Evolutionary conservation across 2,888 invertebrate genomes (phyloP).

Genomic region (Cantharis flavilabris): DNA sequence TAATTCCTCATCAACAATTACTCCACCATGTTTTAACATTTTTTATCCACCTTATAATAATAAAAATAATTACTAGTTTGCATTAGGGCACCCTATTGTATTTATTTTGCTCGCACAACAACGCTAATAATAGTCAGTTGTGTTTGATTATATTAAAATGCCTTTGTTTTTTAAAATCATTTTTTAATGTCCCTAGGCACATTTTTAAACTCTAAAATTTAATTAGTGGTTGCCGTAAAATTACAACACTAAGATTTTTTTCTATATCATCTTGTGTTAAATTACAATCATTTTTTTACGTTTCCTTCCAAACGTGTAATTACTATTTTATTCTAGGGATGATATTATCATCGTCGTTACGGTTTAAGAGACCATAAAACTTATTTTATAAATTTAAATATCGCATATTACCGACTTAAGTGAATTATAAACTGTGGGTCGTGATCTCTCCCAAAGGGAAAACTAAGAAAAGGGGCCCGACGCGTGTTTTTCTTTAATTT

Average conservation of each 20-base stretch:
- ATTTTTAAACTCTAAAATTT: constrained; percentile 7
- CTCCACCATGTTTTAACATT: neutral
- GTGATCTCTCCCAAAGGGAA: neutral
- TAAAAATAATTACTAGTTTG: neutral
- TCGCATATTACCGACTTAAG: neutral
- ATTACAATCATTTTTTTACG: neutral
- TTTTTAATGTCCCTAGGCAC: neutral
- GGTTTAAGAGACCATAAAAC: neutral
- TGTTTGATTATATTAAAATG: neutral
- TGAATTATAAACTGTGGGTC: neutral
- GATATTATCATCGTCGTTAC: neutral
- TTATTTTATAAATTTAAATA: neutral
- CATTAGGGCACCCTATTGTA: neutral
- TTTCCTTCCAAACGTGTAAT: neutral
- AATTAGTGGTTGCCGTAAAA: constrained; percentile 9
- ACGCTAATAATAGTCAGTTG: neutral
- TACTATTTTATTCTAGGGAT: neutral
- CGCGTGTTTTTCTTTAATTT: neutral
- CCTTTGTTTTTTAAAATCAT: neutral
- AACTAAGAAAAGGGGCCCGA: neutral
- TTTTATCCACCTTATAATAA: neutral
- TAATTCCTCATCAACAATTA: neutral
- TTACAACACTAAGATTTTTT: neutral
- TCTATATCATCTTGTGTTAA: neutral
- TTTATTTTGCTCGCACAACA: neutral